A percentile compares a stretch with the other conserved stretches of the same genome.
Conservation (phyloP, 2,797 vertebrate species). For the Adrianichthys oophorus region DNA sequence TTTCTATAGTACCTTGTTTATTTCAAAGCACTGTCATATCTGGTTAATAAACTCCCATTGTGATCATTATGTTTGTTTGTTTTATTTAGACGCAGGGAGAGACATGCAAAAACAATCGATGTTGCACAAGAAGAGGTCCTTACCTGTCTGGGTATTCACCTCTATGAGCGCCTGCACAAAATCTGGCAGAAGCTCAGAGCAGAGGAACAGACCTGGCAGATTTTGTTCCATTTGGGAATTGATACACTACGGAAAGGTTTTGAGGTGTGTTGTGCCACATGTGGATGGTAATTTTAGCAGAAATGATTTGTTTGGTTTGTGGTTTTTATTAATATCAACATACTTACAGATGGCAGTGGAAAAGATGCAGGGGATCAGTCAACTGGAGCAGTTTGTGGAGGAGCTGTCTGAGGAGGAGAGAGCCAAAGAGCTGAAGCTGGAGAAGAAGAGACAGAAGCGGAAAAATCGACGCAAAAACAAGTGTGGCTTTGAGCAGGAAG, state of each 20-base stretch:
- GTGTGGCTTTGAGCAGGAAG: slow-evolving; percentile 85
- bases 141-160: slow-evolving; percentile 95
- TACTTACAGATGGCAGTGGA: slow-evolving; percentile 90
- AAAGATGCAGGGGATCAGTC: slow-evolving; percentile 95
- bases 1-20: background rate
- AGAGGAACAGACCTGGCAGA: slow-evolving; percentile 98
- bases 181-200: slow-evolving; percentile 97
- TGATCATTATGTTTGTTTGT: background rate
- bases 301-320: background rate
- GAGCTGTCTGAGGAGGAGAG: slow-evolving; percentile 95
- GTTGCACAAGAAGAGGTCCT: slow-evolving; percentile 98
- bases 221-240: slow-evolving; percentile 93
- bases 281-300: background rate
- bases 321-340: background rate
- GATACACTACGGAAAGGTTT: slow-evolving; percentile 95
- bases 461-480: slow-evolving; percentile 98
- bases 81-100: slow-evolving; percentile 85
- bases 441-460: slow-evolving; percentile 96
- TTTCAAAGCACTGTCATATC: slow-evolving; percentile 1
- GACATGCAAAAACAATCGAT: slow-evolving; percentile 97
- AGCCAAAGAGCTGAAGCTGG: slow-evolving; percentile 93
- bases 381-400: slow-evolving; percentile 94
- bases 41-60: background rate
- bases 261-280: slow-evolving; percentile 78
- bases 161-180: slow-evolving; percentile 92